phyloP scores from a whole-genome alignment of 2,113 vertebrate genomes.

The Clupea harengus region DNA sequence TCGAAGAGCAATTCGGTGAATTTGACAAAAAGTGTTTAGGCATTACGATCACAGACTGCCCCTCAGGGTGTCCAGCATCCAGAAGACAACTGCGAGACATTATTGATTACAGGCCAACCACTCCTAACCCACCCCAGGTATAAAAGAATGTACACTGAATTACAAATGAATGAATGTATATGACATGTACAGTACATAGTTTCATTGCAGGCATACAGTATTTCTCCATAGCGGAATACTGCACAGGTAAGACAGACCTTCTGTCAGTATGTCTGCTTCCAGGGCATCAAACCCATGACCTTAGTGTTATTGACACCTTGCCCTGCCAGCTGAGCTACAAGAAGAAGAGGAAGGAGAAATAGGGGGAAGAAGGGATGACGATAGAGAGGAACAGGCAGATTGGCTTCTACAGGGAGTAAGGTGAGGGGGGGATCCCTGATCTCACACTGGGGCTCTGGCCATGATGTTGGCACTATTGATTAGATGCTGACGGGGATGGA shows the following conservation, averaged over 20 bases:
- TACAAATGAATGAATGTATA: too few species aligned
- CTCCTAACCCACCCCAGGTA: too few species aligned
- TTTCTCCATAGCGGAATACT: too few species aligned
- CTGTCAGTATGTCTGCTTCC: background rate
- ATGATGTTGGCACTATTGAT: background rate
- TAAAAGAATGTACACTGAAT: too few species aligned
- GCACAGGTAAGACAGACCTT: background rate
- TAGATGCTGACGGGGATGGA: background rate
- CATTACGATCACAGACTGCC: too few species aligned
- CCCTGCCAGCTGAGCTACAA: background rate
- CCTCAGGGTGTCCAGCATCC: too few species aligned
- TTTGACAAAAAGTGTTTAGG: too few species aligned
- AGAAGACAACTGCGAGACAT: too few species aligned
- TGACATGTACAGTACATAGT: too few species aligned
- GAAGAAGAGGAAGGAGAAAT: background rate
- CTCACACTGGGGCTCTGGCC: background rate
- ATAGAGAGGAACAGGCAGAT: background rate
- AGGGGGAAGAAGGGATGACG: background rate
- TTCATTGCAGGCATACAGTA: too few species aligned
- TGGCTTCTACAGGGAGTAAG: background rate
- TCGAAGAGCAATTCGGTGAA: too few species aligned
- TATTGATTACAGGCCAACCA: too few species aligned
- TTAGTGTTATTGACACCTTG: background rate
- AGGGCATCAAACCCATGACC: background rate
- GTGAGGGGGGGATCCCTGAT: background rate